Evolutionary conservation across 2,797 vertebrate species (phyloP).

Genomic region (Coranthus polyacanthus): DNA sequence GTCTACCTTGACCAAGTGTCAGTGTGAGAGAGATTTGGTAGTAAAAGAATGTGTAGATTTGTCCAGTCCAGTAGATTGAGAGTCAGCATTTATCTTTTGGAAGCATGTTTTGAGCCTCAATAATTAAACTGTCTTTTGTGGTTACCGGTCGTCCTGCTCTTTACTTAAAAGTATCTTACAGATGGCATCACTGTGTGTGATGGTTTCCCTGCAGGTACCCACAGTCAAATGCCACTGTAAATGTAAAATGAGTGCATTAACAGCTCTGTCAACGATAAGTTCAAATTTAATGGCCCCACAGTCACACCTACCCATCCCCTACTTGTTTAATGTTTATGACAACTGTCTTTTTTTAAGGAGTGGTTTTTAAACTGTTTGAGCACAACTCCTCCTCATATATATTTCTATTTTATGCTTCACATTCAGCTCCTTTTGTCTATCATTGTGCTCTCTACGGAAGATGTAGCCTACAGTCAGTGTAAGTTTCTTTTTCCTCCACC

Average conservation of each 20-base stretch:
- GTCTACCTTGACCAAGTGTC: too few relatives aligned
- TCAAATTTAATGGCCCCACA: slow-evolving; percentile 54
- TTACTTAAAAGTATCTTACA: not conserved
- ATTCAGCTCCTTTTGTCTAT: slow-evolving; percentile 10
- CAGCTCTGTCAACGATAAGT: slow-evolving; percentile 31
- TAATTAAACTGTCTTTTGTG: too few relatives aligned
- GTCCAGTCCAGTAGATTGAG: too few relatives aligned
- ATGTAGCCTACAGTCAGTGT: not conserved
- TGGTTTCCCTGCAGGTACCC: slow-evolving; percentile 11
- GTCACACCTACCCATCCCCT: slow-evolving; percentile 9
- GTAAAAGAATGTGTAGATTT: too few relatives aligned
- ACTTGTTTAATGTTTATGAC: slow-evolving; percentile 19
- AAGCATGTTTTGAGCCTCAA: too few relatives aligned
- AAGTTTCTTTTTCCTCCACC: not conserved
- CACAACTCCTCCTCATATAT: not conserved
- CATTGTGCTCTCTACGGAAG: slow-evolving; percentile 12
- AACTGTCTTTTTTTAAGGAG: slow-evolving; percentile 11
- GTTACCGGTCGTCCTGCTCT: too few relatives aligned
- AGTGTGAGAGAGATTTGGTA: too few relatives aligned
- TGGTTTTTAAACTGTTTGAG: slow-evolving; percentile 11
- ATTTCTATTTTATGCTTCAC: not conserved
- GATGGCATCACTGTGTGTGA: not conserved
- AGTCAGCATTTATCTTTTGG: too few relatives aligned
- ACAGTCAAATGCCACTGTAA: slow-evolving; percentile 26
- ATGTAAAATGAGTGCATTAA: slow-evolving; percentile 38